Evolutionary conservation across 1,140 invertebrate species (phyloP).

Genomic region (Hypothenemus hampei): DNA sequence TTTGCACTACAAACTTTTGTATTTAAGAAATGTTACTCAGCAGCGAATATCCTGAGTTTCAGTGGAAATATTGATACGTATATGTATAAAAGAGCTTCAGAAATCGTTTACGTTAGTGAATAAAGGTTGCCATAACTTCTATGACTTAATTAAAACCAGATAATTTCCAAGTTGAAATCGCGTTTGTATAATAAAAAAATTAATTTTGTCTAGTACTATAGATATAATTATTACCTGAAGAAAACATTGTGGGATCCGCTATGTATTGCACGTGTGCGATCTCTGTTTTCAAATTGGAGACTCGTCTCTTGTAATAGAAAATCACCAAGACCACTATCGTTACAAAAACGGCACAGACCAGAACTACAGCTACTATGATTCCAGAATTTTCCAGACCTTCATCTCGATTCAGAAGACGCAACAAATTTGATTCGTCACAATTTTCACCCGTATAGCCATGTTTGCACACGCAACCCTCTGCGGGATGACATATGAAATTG

Average conservation of each 20-base stretch:
- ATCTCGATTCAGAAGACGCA: constrained; percentile 18
- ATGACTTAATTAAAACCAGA: too few species aligned
- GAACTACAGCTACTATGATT: constrained; percentile 56
- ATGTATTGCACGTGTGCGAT: constrained; percentile 84
- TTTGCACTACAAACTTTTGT: too few species aligned
- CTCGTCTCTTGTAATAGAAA: constrained; percentile 71
- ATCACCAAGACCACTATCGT: constrained; percentile 57
- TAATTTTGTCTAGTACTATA: too few species aligned
- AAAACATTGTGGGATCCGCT: constrained; percentile 60
- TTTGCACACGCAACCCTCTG: constrained; percentile 74
- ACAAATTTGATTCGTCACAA: constrained; percentile 48
- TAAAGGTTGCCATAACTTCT: too few species aligned
- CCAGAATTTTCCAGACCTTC: constrained; percentile 25
- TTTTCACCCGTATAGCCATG: constrained; percentile 66
- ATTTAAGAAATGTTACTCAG: too few species aligned
- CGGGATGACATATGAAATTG: constrained; percentile 76
- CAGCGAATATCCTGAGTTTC: too few species aligned
- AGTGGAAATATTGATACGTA: too few species aligned
- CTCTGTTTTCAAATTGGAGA: constrained; percentile 76
- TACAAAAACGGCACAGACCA: constrained; percentile 63
- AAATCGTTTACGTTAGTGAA: too few species aligned
- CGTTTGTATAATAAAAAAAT: too few species aligned
- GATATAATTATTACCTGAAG: constrained; percentile 43
- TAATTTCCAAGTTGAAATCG: too few species aligned
- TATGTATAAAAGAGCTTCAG: too few species aligned